Base-by-base conservation (phyloP, 1,140 invertebrate genomes). In the Vanessa tameamea region DNA sequence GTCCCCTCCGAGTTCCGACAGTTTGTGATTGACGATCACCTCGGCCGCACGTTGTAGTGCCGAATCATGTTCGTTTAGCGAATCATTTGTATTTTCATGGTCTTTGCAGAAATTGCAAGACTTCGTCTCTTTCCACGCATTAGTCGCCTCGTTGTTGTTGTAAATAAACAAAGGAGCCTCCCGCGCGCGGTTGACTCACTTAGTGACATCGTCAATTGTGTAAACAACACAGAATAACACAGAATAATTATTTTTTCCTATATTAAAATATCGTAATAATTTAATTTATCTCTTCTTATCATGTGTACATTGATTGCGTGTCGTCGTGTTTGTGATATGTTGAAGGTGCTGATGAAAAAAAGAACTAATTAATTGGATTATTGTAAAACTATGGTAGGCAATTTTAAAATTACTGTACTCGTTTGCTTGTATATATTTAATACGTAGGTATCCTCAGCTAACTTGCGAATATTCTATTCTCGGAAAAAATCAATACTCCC, bases 141-240 rank as follows among this genome's bases (percentile, higher is more conserved):
- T 53, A 65, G 71, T 76, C 63, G 69, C 79, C 79, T 81, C 69
- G 68, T 82, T 82, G 75, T 70, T 53, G 73, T 75, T 83, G 83
- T 90, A 89, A 89, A 87, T 81, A 89, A 89, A 89, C 83, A 91
- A 86, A 87, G 76, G 72, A 76, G 69, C 64, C 55, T 76, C 75
- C 68, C 73, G 66, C 77, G 64, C 70, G 55, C 43, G 72, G 73
- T 78, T 87, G 80, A 85, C 77, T 90, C 79, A 87, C 76, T 69
- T 51, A 71, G 72, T 66, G 80, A 79, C 65, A 74, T 78, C 65
- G 72, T 75, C 73, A 61, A 78, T 72, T 74, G 75, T 84, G 85
- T 86, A 81, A 84, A 84, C 78, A 83, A 73, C 9, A 55, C 53
- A 48, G 26, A 20, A 37, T 66, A 73, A 77, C 50, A 67, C 0